A percentile compares a stretch with the other conserved stretches of the same genome.
These are phyloP conservation scores for Sturmia bella DNA, from an alignment of 2,888 invertebrate species.

Conservation along the genomic window DNA sequence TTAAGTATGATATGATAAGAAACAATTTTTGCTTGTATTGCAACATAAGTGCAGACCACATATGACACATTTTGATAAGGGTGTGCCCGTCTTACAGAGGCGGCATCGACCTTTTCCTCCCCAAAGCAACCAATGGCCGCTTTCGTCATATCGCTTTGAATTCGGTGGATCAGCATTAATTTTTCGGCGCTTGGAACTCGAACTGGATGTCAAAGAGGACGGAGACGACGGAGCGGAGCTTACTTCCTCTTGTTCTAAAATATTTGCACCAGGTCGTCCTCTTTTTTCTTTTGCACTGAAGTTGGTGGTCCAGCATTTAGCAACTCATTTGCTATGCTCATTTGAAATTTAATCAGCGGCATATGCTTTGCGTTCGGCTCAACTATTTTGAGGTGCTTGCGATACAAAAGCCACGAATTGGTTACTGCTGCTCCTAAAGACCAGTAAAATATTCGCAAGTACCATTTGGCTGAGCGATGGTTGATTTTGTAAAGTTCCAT, in stretches of 20 bases:
- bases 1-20: conserved; percentile 35
- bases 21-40: conserved; percentile 16
- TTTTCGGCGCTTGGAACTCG: neutral
- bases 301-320: conserved; percentile 1
- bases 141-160: conserved; percentile 11
- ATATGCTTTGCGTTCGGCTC: conserved; percentile 12
- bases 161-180: neutral
- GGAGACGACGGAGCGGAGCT: neutral
- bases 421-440: conserved; percentile 8
- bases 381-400: conserved; percentile 18
- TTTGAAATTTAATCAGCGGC: conserved; percentile 8
- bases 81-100: conserved; percentile 20
- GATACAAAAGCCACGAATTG: conserved; percentile 28
- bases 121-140: conserved; percentile 12
- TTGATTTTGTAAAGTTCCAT: conserved; percentile 17
- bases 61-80: conserved; percentile 3
- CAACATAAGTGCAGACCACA: neutral
- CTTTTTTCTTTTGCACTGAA: conserved; percentile 10
- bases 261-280: conserved; percentile 4
- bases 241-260: conserved; percentile 1
- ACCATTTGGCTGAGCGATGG: conserved; percentile 3
- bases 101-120: conserved; percentile 32
- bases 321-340: conserved; percentile 21
- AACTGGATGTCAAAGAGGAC: neutral
- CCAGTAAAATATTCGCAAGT: conserved; percentile 17